Evolutionary conservation across 2,888 invertebrate genomes (phyloP).

Genomic region (Oscheius onirici): DNA sequence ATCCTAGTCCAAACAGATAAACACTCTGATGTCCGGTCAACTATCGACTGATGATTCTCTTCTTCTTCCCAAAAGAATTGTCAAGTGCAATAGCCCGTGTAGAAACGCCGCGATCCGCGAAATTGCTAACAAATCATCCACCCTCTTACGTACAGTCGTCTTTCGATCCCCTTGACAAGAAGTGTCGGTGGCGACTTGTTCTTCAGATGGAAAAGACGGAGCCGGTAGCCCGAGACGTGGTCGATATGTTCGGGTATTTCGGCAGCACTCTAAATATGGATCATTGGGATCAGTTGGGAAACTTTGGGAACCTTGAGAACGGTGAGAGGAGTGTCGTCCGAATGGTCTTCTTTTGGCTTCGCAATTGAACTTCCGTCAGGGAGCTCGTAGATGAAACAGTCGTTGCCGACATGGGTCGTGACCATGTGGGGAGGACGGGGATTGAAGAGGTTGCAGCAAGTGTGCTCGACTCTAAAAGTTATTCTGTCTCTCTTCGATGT

Average conservation of each 20-base stretch:
- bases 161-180: conserved; percentile 70
- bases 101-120: no score
- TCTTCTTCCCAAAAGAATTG: no score
- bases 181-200: conserved; percentile 70
- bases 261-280: conserved; percentile 49
- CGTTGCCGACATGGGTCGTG: conserved; percentile 67
- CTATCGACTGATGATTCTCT: no score
- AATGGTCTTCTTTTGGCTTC: conserved; percentile 10
- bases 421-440: conserved; percentile 53
- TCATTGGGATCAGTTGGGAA: neutral
- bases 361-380: conserved; percentile 59
- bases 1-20: no score
- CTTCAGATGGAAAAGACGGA: conserved; percentile 67
- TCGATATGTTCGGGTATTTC: conserved; percentile 69
- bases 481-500: neutral
- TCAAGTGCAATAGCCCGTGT: no score
- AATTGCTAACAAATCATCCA: neutral
- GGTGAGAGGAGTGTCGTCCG: conserved; percentile 27
- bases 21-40: no score
- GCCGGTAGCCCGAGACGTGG: conserved; percentile 66
- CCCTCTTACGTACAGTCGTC: conserved; percentile 58
- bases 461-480: conserved; percentile 65
- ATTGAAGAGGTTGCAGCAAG: conserved; percentile 66
- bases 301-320: conserved; percentile 28
- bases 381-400: conserved; percentile 70